Base-by-base conservation (phyloP, 2,113 vertebrate genomes). In the Gila orcuttii region DNA sequence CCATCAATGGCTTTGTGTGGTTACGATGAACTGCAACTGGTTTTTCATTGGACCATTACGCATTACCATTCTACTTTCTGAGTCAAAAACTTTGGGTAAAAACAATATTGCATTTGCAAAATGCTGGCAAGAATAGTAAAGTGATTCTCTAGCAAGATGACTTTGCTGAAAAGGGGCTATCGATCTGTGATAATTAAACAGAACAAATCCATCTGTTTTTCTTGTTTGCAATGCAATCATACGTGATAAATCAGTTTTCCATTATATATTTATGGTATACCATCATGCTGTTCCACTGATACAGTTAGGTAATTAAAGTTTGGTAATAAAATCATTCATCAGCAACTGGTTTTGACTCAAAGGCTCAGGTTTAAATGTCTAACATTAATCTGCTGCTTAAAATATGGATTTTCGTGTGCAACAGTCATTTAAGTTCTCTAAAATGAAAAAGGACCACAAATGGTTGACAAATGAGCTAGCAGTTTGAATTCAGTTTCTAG, bases 401-500 rank as follows among this genome's bases (percentile, higher is more conserved):
- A 82, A 28, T 4, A 57, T 50, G 3, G 28, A n/a, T 59, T 60
- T 62, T 25, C 10, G 7, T n/a, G 13, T 17, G 39, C 45, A 42
- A 57, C 45, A 76, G 62, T 57, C 2, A 60, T 68, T 33, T 47
- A 52, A 76, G 78, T 66, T 45, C 50, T 47, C 23, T 84, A 33
- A 75, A 31, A 80, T 47, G 25, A 42, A 33, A n/a, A 28, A 52
- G 13, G 23, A 17, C 25, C 50, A 55, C 60, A 74, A 57, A 82
- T 45, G 50, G 60, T 62, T 21, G 78, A 82, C 47, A 86, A 64
- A 85, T 50, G 57, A 84, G 25, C 52, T 47, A 82, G 25, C 42
- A 15, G 66, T 68, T 52, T 45, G 23, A 77, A 66, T 64, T 2
- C 45, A 62, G 47, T 68, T 66, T 79, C 47, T 80, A 62, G 81